phyloP scores from a whole-genome alignment of 2,888 invertebrate species.

The Sycophila texana region DNA sequence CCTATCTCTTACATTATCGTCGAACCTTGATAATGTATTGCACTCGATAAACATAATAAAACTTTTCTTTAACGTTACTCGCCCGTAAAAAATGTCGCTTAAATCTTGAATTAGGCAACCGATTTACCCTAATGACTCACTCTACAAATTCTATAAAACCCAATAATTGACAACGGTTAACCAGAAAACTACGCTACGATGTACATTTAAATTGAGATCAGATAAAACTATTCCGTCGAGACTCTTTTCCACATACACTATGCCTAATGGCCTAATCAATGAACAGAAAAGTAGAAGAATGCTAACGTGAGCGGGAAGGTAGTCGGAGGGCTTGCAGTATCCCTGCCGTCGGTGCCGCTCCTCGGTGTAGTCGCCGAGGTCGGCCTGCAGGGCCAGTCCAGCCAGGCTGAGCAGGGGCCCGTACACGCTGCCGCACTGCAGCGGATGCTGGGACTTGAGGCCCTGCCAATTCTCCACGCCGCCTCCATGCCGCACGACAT shows the following conservation, averaged over 20 bases:
- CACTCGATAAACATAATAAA: too few relatives aligned
- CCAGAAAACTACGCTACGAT: too few relatives aligned
- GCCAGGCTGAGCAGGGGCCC: constrained; percentile 87
- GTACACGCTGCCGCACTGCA: constrained; percentile 81
- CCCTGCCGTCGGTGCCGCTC: constrained; percentile 73
- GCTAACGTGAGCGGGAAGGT: constrained; percentile 84
- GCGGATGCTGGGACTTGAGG: constrained; percentile 71
- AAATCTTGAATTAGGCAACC: too few relatives aligned
- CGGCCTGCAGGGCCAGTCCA: constrained; percentile 93
- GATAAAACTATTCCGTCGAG: neutral
- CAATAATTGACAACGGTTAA: too few relatives aligned
- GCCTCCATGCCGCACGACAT: constrained; percentile 80
- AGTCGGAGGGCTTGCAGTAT: constrained; percentile 90
- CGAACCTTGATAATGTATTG: too few relatives aligned
- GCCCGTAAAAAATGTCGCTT: too few relatives aligned
- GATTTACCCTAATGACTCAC: too few relatives aligned
- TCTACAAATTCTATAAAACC: too few relatives aligned
- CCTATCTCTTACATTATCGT: too few relatives aligned
- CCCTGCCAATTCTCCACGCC: constrained; percentile 74
- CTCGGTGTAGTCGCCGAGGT: constrained; percentile 88
- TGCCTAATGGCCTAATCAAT: neutral
- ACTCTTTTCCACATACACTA: too few relatives aligned
- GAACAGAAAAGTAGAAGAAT: constrained; percentile 3
- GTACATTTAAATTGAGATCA: constrained; percentile 1
- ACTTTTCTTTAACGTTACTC: too few relatives aligned